Conservation (phyloP, 2,113 vertebrate species). For the Pterocles gutturalis region DNA sequence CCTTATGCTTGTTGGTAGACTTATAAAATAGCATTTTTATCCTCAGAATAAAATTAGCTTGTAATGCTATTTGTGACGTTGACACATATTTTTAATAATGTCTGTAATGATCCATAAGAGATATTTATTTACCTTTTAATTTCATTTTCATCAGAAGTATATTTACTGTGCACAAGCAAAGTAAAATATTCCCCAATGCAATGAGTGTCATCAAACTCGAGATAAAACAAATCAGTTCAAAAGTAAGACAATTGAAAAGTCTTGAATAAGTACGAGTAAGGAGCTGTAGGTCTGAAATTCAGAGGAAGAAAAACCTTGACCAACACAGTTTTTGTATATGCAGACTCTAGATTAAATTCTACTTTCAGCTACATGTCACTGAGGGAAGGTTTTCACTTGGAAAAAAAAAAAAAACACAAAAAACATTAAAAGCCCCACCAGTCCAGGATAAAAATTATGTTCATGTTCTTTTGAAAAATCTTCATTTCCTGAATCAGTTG, state of each 20-base stretch:
- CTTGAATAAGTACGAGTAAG: neutral
- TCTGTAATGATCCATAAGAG: neutral
- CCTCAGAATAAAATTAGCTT: neutral
- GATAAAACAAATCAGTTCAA: neutral
- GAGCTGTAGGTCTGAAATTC: neutral
- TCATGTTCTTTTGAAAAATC: neutral
- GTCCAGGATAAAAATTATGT: neutral
- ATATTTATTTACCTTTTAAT: conserved; percentile 28
- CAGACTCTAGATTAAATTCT: neutral
- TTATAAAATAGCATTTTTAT: neutral
- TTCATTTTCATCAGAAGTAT: neutral
- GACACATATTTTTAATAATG: neutral
- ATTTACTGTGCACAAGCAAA: neutral
- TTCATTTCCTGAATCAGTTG: neutral
- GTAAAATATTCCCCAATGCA: neutral
- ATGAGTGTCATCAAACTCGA: neutral
- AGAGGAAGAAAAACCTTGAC: neutral
- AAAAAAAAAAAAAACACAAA: neutral
- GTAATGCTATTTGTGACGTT: neutral
- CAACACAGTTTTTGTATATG: neutral
- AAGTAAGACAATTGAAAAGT: neutral
- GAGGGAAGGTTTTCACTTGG: neutral
- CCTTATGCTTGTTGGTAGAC: neutral
- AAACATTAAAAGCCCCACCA: neutral
- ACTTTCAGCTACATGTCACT: neutral